Base-by-base conservation (phyloP, 1,140 invertebrate species). In the Tetranychus urticae region DNA sequence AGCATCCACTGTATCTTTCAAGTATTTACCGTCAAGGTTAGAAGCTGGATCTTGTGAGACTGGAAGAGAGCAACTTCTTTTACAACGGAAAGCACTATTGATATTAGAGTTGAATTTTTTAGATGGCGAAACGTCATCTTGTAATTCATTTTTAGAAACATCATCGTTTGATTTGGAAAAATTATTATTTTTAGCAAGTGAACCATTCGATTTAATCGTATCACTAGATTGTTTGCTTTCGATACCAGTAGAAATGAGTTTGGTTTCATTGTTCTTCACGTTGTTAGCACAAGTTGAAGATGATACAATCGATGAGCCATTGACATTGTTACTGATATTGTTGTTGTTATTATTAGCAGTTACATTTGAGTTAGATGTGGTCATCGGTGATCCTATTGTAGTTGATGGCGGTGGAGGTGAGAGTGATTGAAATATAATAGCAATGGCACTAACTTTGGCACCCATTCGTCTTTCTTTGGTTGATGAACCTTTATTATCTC, bases 31-130 rank as follows among this genome's bases (percentile, higher is more conserved):
- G 39, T 42, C 39, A 42, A 42, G 39, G 39, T 42, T 42, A 42
- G 10, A 1, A 6, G 39, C 10, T 42, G 39, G 10, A 42, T 42
- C 39, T 42, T 42, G 39, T 42, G 39, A 42, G 10, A 42, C 39
- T 42, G 39, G 39, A 42, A 42, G 39, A 42, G 39, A 42, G 39
- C 39, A 42, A 42, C 23, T 47, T 62, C 61, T 31, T 62, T 61
- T 14, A 36, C 34, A 50, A 84, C 83, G n/a, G 86, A 82, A 3
- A 82, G 82, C 47, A 83, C 64, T 81, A 66, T 78, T 13, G 39
- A 37, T 35, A 34, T 35, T 33, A 6, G 33, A 13, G n/a, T 34
- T 37, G 13, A 37, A 36, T 34, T 39, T 42, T 35, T 8, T 46
- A 14, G 31, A 31, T 12, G 39, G 39, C 10, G 39, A 42, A 42